Conservation (phyloP, 2,113 vertebrate species). For the Syngnathoides biaculeatus region DNA sequence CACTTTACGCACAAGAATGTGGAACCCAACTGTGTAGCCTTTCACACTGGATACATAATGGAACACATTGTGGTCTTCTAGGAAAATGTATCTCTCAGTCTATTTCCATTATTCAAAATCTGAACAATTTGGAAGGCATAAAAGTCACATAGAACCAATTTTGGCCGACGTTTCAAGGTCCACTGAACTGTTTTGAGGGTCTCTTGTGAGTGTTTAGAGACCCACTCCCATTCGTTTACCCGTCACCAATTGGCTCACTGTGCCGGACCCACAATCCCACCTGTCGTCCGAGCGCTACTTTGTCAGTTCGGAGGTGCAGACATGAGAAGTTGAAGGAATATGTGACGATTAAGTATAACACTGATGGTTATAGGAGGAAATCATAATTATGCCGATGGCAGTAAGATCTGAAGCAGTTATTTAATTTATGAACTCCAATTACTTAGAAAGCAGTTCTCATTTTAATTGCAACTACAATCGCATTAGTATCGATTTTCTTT, state of each 20-base stretch:
- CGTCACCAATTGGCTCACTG: conserved; percentile 34
- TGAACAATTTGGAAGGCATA: background rate
- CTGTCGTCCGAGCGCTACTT: conserved; percentile 40
- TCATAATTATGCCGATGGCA: background rate
- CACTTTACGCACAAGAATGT: no score
- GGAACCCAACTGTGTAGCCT: no score
- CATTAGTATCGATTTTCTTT: conserved; percentile 3
- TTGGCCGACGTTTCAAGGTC: background rate
- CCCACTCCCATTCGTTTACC: conserved; percentile 46
- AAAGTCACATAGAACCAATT: background rate
- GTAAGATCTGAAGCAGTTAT: background rate
- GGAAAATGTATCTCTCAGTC: background rate
- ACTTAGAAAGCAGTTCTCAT: background rate
- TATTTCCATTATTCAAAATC: background rate
- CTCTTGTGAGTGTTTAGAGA: conserved; percentile 26
- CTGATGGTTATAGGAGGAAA: background rate
- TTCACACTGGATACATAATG: no score
- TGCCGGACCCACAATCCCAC: conserved; percentile 3
- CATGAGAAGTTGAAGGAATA: conserved; percentile 20
- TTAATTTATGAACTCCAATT: background rate
- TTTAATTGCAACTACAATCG: background rate
- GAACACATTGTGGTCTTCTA: no score
- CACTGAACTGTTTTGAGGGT: background rate
- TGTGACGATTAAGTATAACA: conserved; percentile 19
- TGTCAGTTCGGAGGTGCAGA: conserved; percentile 36